Base-by-base conservation (phyloP, 1,140 invertebrate species). In the Meloidogyne chitwoodi region DNA sequence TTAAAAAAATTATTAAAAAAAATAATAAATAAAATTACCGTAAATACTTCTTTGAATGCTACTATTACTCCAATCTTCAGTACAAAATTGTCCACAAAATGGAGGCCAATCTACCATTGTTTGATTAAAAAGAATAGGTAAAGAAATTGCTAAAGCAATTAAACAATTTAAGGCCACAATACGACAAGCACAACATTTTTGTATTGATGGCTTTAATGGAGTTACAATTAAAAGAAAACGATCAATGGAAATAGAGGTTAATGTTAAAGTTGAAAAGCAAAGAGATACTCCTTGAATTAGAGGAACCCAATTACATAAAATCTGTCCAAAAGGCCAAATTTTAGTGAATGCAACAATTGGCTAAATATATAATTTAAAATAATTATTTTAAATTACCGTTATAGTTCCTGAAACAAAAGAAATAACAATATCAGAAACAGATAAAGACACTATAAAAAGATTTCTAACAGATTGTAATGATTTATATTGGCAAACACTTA, bases 401-500 rank as follows among this genome's bases (percentile, higher is more conserved):
- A 85, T 83, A 14, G 83, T 85, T 1, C 83, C 84, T 16, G 85
- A 87, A 31, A 85, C 79, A 34, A 81, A 69, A 16, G 82, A 86
- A 14, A 87, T 86, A 11, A 86, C 81, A 48, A 86, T 84, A 64
- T 86, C 85, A 31, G 84, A 86, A 61, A 80, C 86, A 14, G 79
- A 81, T 27, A 86, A 61, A 0, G 80, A 82, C 2, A 76, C 67
- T 22, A 74, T 75, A 77, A 86, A 86, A 48, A 86, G 67, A 69
- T 86, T 86, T 19, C 84, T 76, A 11, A 86, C 84, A 12, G 79
- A 85, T 75, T 86, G 84, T 0, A 86, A 81, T 38, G 81, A 85
- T 79, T 67, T 78, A 95, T 91, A 92, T 31, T 75, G 80, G 26
- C 29, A 48, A 6, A 82, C 82, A n/a, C 65, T 72, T 27, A 79